Evolutionary conservation across 2,113 vertebrate genomes (phyloP).

Genomic region (Bucco capensis): DNA sequence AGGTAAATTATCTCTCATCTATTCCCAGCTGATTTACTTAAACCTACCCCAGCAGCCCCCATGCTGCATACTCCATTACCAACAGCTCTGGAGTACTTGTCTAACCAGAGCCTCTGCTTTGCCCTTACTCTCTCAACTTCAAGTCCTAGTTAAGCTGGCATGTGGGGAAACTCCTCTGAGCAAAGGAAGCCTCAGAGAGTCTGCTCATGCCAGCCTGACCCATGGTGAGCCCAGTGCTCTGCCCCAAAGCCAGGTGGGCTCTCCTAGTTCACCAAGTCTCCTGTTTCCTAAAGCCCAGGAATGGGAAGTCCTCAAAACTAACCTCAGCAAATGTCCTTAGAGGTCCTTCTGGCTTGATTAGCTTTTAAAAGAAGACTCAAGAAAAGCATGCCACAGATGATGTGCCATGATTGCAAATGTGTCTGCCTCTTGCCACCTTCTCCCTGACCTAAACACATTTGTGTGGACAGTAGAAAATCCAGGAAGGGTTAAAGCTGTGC

Average conservation of each 20-base stretch:
- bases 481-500: background rate
- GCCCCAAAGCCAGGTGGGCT: background rate
- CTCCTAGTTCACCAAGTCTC: background rate
- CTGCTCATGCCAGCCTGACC: background rate
- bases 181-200: background rate
- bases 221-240: background rate
- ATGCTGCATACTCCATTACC: background rate
- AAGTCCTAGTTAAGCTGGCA: background rate
- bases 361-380: background rate
- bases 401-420: accelerated
- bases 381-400: background rate
- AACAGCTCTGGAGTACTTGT: background rate
- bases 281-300: background rate
- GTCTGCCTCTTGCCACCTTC: background rate
- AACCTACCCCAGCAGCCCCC: conserved; percentile 22
- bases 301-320: background rate
- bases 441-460: background rate
- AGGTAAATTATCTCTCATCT: conserved; percentile 35
- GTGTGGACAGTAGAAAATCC: background rate
- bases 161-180: background rate
- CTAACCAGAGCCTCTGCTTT: conserved; percentile 53
- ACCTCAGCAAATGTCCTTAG: background rate
- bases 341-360: background rate
- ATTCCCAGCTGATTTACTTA: conserved; percentile 40
- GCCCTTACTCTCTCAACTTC: background rate